Percentiles rank a stretch among this genome's conserved stretches.
Evolutionary conservation across 2,113 vertebrate species (phyloP).

Genomic region (Heterotis niloticus): DNA sequence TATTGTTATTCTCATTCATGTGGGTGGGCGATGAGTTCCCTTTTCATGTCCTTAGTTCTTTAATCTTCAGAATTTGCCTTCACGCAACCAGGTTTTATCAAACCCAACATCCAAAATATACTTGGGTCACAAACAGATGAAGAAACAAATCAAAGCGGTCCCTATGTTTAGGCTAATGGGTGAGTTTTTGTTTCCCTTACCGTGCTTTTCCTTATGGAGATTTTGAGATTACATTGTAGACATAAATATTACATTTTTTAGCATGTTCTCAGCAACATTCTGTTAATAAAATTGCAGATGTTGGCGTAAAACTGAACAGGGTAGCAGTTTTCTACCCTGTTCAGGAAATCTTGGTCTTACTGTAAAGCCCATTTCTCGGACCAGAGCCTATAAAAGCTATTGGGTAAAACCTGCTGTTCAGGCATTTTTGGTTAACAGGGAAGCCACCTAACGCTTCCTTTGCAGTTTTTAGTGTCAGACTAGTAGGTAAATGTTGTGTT

Average conservation of each 20-base stretch:
- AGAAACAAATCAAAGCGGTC: constrained; percentile 20
- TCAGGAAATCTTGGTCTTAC: too few species aligned
- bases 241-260: not conserved
- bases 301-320: not conserved
- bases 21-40: constrained; percentile 37
- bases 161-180: not conserved
- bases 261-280: not conserved
- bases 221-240: not conserved
- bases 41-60: constrained; percentile 43
- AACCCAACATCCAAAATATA: constrained; percentile 26
- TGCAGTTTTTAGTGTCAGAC: too few species aligned
- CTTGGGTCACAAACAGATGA: not conserved
- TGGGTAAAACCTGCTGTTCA: too few species aligned
- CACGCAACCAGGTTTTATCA: constrained; percentile 39
- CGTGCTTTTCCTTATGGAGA: too few species aligned
- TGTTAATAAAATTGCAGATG: not conserved
- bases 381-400: too few species aligned
- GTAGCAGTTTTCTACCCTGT: too few species aligned
- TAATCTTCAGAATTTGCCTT: constrained; percentile 8
- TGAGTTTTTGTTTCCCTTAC: too few species aligned
- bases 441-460: too few species aligned
- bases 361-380: too few species aligned
- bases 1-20: constrained; percentile 25
- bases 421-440: too few species aligned
- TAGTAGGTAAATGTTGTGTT: too few species aligned